Base-by-base conservation (phyloP, 2,797 vertebrate genomes). In the Esox masquinongy region DNA sequence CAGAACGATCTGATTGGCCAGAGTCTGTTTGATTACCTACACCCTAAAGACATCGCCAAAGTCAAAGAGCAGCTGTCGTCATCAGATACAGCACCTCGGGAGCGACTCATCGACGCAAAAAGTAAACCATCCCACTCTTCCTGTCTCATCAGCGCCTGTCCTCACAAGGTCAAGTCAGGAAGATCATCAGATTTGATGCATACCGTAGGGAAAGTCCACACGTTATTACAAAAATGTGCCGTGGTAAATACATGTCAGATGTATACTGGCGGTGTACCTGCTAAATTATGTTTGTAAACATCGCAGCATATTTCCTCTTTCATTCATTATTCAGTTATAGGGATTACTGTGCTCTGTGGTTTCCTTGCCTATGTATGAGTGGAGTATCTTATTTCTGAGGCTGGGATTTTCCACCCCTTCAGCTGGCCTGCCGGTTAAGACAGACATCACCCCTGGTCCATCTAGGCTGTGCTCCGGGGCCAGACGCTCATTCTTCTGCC, bases 31-130 rank as follows among this genome's bases (percentile, higher is more conserved):
- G 98, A 99, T 90, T 99, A 99, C 92, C 95, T 99, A 89, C 98
- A 99, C 82, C 98, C 98, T 78, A 99, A 99, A 94, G 98, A 99
- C 90, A 99, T 99, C 19, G 97, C 98, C 93, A 99, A 99, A 95
- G 98, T 99, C 78, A 99, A 99, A 92, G 98, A 99, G 87, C 98
- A 99, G 92, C 94, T 99, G 81, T 99, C 98, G 7, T 99, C 98
- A 1, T 99, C 98, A 0, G 98, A 99, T 77, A 97, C 97, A 0
- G 97, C 98, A 0, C 98, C 98, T 1, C 92, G 98, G 77, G 97
- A 99, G 85, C 92, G 98, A 79, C 97, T 99, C 85, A 99, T 99
- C 72, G 98, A 99, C 78, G 97, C 98, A 79, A 99, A 99, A 94
- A 99, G 98, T 99, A 92, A 93, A 92, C 26, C 36, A 26, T 51